phyloP scores from a whole-genome alignment of 2,888 invertebrate genomes.

The Pristionchus arcanus region DNA sequence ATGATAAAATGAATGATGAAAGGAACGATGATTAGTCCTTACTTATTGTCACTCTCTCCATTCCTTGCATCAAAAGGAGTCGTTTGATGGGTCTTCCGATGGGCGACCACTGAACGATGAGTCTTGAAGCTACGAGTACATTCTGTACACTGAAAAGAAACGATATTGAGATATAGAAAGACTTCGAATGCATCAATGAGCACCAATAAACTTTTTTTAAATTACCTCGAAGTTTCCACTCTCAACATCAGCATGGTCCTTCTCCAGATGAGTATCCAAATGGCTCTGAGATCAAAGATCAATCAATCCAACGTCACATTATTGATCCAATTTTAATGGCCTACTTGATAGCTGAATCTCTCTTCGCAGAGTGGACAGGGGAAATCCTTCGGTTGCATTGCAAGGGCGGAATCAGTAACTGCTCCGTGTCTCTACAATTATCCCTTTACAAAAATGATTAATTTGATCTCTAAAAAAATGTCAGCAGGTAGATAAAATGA shows the following conservation, averaged over 20 bases:
- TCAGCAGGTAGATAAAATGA: neutral
- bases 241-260: conserved; percentile 35
- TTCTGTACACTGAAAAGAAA: neutral
- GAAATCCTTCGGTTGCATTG: conserved; percentile 53
- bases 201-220: neutral
- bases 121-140: conserved; percentile 47
- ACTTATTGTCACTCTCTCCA: conserved; percentile 22
- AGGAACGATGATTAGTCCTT: neutral
- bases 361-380: conserved; percentile 22
- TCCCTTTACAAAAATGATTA: no score
- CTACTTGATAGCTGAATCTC: conserved; percentile 40
- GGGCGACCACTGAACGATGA: conserved; percentile 39
- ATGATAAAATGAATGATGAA: neutral
- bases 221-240: conserved; percentile 41
- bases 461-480: no score
- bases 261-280: conserved; percentile 51
- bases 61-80: conserved; percentile 41
- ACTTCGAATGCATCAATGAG: neutral
- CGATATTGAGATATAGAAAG: neutral
- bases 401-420: neutral
- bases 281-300: conserved; percentile 25
- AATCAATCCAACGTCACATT: neutral
- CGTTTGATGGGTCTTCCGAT: conserved; percentile 31
- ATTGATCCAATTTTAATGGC: neutral
- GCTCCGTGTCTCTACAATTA: conserved; percentile 31